Evolutionary conservation across 2,797 vertebrate genomes (phyloP).

Genomic region (Prionace glauca): DNA sequence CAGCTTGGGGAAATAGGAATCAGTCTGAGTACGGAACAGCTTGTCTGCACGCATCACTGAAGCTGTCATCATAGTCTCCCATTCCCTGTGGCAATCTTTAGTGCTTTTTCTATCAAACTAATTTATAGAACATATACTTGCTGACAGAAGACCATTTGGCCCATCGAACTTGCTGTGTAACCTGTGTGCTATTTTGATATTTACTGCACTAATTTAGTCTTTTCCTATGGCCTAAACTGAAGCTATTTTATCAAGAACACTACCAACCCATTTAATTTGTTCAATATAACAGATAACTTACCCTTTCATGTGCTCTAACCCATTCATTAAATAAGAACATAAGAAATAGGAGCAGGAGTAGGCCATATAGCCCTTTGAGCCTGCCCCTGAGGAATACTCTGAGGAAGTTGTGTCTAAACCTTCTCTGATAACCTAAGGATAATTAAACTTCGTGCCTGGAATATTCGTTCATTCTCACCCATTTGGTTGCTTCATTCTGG

Average conservation of each 20-base stretch:
- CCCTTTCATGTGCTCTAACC: neutral
- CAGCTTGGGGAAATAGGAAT: constrained; percentile 9
- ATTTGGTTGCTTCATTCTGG: neutral
- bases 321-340: too few relatives aligned
- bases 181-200: too few relatives aligned
- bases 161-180: neutral
- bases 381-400: too few relatives aligned
- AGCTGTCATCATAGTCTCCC: neutral
- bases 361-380: too few relatives aligned
- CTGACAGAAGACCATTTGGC: neutral
- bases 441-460: neutral
- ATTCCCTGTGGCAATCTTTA: constrained; percentile 9
- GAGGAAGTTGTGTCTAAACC: neutral
- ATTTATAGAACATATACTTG: neutral
- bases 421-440: neutral
- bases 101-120: neutral
- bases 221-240: neutral
- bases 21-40: neutral
- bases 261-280: neutral
- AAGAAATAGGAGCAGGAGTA: too few relatives aligned
- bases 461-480: neutral
- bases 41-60: constrained; percentile 30
- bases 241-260: neutral
- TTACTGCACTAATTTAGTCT: neutral
- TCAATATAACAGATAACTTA: neutral